Percentiles rank a stretch among this genome's conserved stretches.
Evolutionary conservation across 2,888 invertebrate species (phyloP).

Genomic region (Leucoptera coffeella): DNA sequence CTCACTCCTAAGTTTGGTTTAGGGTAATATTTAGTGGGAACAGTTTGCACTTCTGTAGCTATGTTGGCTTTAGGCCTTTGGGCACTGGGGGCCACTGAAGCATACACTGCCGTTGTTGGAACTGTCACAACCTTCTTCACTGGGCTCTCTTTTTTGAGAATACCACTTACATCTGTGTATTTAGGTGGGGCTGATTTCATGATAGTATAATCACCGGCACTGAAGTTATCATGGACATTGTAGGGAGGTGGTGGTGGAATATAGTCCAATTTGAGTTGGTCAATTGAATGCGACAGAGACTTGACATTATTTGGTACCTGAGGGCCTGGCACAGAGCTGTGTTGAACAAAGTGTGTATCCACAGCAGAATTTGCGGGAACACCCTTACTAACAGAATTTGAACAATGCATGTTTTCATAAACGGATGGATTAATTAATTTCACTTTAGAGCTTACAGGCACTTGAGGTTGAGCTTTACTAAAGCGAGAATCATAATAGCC

Average conservation of each 20-base stretch:
- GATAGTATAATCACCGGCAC: constrained; percentile 32
- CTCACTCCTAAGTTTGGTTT: constrained; percentile 57
- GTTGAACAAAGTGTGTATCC: constrained; percentile 30
- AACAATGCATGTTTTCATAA: constrained; percentile 47
- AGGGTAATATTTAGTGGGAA: constrained; percentile 48
- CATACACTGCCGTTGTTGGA: constrained; percentile 47
- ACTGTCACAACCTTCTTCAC: constrained; percentile 39
- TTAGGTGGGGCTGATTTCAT: constrained; percentile 47
- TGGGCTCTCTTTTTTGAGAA: constrained; percentile 36
- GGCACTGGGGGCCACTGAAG: constrained; percentile 47
- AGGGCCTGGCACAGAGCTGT: constrained; percentile 33
- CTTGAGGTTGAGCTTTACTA: constrained; percentile 78
- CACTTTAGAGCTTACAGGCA: constrained; percentile 53
- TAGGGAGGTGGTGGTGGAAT: constrained; percentile 48
- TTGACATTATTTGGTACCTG: constrained; percentile 31
- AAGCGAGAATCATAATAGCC: constrained; percentile 51
- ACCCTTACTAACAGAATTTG: too few relatives aligned
- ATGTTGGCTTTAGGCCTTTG: constrained; percentile 47
- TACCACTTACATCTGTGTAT: constrained; percentile 37
- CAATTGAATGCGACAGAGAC: neutral
- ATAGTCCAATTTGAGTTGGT: constrained; percentile 28
- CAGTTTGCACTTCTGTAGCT: constrained; percentile 49
- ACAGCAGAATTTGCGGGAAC: constrained; percentile 29
- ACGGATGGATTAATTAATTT: constrained; percentile 26
- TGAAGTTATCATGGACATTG: constrained; percentile 20